A percentile compares a stretch with the other conserved stretches of the same genome.
Evolutionary conservation across 2,888 invertebrate species (phyloP).

Genomic region (Oxycera nigricornis): DNA sequence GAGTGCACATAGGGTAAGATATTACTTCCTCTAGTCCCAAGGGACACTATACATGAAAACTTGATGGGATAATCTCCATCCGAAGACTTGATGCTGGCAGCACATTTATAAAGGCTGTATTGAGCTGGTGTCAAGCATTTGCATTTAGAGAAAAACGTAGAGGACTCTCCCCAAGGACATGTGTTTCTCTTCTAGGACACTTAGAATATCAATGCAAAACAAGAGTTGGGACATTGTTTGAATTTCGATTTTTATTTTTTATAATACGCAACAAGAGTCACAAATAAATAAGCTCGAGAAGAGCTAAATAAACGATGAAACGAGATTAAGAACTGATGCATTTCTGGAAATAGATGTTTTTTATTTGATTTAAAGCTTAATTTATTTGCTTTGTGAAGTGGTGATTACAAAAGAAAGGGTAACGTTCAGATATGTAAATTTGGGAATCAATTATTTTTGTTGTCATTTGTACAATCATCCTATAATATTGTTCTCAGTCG

Average conservation of each 20-base stretch:
- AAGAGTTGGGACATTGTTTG: slow-evolving; percentile 2
- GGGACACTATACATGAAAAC: neutral
- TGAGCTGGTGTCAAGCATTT: slow-evolving; percentile 36
- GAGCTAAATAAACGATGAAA: too few species aligned
- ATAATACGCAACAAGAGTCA: too few species aligned
- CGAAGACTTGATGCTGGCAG: neutral
- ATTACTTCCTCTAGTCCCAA: neutral
- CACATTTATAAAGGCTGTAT: neutral
- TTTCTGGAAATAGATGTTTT: too few species aligned
- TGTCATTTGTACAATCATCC: too few species aligned
- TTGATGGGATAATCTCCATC: neutral
- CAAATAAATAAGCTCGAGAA: too few species aligned
- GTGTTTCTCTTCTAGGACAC: neutral
- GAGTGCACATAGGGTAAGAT: neutral
- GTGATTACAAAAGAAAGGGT: too few species aligned
- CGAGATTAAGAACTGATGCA: too few species aligned
- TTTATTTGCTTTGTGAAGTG: too few species aligned
- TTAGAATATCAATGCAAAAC: slow-evolving; percentile 2
- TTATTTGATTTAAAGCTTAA: too few species aligned
- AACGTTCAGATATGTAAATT: too few species aligned
- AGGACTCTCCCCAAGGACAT: slow-evolving; percentile 38
- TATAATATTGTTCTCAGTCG: too few species aligned
- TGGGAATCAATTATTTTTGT: too few species aligned
- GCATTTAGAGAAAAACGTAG: slow-evolving; percentile 16
- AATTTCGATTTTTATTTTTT: slow-evolving; percentile 1